Evolutionary conservation across 1,140 invertebrate genomes (phyloP), one percentile per base, ranked within the genome.

Genomic region (Drosophila paulistorum): DNA sequence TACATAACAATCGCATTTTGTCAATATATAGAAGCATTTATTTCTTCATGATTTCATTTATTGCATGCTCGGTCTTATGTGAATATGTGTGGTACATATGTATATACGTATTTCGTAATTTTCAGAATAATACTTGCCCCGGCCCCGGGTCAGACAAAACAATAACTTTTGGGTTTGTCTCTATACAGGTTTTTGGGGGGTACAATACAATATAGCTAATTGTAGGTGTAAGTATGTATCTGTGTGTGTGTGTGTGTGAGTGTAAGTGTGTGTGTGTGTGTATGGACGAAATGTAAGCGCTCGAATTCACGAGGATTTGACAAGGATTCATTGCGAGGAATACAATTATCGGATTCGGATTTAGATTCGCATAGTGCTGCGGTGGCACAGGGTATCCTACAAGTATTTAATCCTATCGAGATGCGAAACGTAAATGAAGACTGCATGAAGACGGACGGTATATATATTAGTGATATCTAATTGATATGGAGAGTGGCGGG

Each of bases 11-110:
- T 35, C 17, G 41, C 37, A 26, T 20, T 62, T 42, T 62, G 37
- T 62, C 60, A 62, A 62, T 62, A 62, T 62, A 42, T 62, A 62
- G 60, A 62, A 62, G 60, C 60, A 62, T 62, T 62, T 62, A 62
- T 62, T 62, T 62, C 60, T 62, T 41, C 45, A 57, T 65, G 48
- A 55, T 57, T 63, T 63, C 42, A 63, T 63, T 45, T 45, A 65
- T 65, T 33, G 45, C 35, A 57, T 65, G 60, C 60, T 62, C 48
- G 35, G 23, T 55, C 54, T 20, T 65, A 65, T 41, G 30, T 65
- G 33, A 20, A n/a, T 63, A 57, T 37, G 45, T 54, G 7, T 54
- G 48, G 45, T 65, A 55, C 20, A 63, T 41, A 65, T 51, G 63
- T 33, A 55, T 65, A 37, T 55, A 48, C 23, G 39, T 48, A 63